Percentiles rank a stretch among this genome's conserved stretches.
These are phyloP conservation scores for Nycticryphes semicollaris DNA, from an alignment of 2,113 vertebrate species.

Conservation along the genomic window DNA sequence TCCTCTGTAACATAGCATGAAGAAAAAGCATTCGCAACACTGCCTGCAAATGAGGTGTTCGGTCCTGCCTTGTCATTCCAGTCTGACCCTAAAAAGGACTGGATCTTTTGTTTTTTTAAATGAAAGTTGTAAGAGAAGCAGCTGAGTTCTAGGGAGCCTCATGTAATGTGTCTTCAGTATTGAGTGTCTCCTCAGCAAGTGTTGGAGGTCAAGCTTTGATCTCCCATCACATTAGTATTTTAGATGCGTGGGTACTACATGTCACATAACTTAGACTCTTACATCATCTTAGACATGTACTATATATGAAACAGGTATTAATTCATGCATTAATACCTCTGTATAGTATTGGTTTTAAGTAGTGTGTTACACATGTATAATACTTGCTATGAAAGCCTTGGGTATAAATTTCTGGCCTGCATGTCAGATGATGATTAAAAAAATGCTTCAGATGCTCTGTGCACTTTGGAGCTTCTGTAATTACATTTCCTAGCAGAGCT, in stretches of 20 bases:
- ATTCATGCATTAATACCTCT: not conserved
- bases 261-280: not conserved
- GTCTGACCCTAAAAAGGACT: not conserved
- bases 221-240: not conserved
- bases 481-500: not conserved
- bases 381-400: not conserved
- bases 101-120: not conserved
- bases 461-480: not conserved
- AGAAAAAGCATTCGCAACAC: not conserved
- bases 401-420: not conserved
- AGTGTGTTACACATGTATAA: not conserved
- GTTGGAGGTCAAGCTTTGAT: not conserved
- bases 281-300: rapidly evolving
- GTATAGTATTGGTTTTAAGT: rapidly evolving
- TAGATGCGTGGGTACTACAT: not conserved
- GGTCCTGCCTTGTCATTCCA: not conserved
- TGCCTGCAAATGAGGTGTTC: not conserved
- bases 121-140: not conserved
- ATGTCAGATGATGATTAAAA: not conserved
- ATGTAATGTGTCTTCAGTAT: rapidly evolving
- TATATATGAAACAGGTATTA: not conserved
- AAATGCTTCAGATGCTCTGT: not conserved
- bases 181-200: not conserved
- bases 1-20: not conserved
- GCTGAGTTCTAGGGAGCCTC: not conserved